phyloP scores from a whole-genome alignment of 2,888 invertebrate species.

The Pheosia tremula region DNA sequence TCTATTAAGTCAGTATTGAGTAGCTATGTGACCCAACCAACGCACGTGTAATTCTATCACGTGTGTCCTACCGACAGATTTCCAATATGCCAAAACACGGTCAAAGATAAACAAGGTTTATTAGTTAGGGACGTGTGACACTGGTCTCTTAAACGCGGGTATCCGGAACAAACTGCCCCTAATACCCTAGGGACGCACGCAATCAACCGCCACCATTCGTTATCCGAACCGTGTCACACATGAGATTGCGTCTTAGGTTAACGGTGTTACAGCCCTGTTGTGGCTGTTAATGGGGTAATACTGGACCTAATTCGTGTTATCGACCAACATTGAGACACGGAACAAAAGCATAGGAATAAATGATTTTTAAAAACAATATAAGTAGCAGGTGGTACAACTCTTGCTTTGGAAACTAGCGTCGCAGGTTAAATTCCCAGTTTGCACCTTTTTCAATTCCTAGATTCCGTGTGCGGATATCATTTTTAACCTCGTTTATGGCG shows the following conservation, averaged over 20 bases:
- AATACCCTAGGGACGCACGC: constrained; percentile 51
- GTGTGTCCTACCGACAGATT: constrained; percentile 8
- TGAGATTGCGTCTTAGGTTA: constrained; percentile 44
- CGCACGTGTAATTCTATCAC: no score
- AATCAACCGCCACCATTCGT: constrained; percentile 42
- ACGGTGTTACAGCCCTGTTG: constrained; percentile 11
- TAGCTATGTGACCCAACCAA: no score
- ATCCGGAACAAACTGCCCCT: constrained; percentile 57
- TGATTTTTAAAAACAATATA: no score
- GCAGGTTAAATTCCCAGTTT: no score
- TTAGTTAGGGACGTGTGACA: constrained; percentile 40
- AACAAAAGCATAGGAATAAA: background rate
- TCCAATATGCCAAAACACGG: constrained; percentile 42
- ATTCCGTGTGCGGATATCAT: no score
- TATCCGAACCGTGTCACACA: constrained; percentile 56
- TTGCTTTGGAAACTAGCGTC: no score
- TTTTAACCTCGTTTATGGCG: no score
- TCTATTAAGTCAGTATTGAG: no score
- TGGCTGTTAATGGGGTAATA: constrained; percentile 1
- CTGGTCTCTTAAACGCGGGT: constrained; percentile 58
- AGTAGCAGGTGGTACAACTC: no score
- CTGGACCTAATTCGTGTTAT: constrained; percentile 1
- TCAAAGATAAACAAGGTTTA: constrained; percentile 49
- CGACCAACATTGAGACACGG: background rate
- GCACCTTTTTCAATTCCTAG: no score